Evolutionary conservation across 1,140 invertebrate genomes (phyloP), one percentile per base, ranked within the genome.

Genomic region (Aradophagus sp.): DNA sequence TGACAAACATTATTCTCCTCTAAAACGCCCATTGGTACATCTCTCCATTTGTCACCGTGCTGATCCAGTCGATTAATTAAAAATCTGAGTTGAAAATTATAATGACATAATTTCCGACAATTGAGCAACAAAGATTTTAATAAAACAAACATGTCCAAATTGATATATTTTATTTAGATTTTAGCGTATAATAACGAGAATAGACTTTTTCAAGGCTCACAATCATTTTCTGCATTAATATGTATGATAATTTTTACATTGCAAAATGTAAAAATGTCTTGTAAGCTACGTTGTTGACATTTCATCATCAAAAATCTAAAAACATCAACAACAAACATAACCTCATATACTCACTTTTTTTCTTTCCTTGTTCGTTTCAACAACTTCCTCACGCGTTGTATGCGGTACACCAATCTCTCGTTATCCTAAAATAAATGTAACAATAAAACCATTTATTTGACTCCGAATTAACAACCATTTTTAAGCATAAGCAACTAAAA

Each of bases 1-100:
- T 83, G 81, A 70, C 80, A 85, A 1, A 83, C 71, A 70, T 77
- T 86, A 15, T 86, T 85, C 42, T 86, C 84, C 39, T 87, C 85
- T 2, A 85, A 66, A 14, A 86, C 82, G 19, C 85, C 84, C 80
- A 87, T 84, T 2, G 85, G 84, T 13, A 77, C 74, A 70, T 87
- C 84, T 17, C 84, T 70, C 86, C 86, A 87, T 31, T 70, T 79
- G 65, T 87, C 86, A 16, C 85, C 84, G 72, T 86, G 86, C 47
- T 82, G 79, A 75, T 87, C 85, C 20, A 87, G 63, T 20, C 86
- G 80, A 76, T 84, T 79, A 12, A 86, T 86, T 72, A 86, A 76
- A 74, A 83, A 86, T 77, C 84, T 86, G 27, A 7, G 1, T 16
- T n/a, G n/a, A n/a, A n/a, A n/a, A n/a, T n/a, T n/a, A n/a, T n/a